phyloP scores from a whole-genome alignment of 2,888 invertebrate genomes.

The Alloplasta piceator region DNA sequence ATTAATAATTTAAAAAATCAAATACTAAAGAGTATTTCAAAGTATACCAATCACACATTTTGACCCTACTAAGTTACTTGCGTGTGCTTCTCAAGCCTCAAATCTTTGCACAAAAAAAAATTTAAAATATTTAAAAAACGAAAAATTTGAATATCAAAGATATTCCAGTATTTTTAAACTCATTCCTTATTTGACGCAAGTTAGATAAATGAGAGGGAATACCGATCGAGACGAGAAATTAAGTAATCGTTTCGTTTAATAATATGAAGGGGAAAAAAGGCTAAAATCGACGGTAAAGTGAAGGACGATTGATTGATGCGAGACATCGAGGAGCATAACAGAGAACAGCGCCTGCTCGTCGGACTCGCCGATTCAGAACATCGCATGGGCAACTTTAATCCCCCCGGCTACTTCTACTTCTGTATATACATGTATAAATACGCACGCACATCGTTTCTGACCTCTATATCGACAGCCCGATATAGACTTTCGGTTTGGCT shows the following conservation, averaged over 20 bases:
- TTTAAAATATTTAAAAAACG: not conserved
- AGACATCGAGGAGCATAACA: constrained; percentile 28
- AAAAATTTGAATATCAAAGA: not conserved
- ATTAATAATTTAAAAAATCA: too few relatives aligned
- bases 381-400: constrained; percentile 42
- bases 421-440: not conserved
- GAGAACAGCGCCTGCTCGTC: constrained; percentile 37
- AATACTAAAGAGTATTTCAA: too few relatives aligned
- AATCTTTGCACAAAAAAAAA: too few relatives aligned
- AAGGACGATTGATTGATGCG: constrained; percentile 55
- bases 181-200: too few relatives aligned
- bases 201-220: not conserved
- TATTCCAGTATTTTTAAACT: too few relatives aligned
- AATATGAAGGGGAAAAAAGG: constrained; percentile 30
- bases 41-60: too few relatives aligned
- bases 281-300: constrained; percentile 54
- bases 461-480: constrained; percentile 64
- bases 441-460: constrained; percentile 43
- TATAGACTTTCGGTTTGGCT: constrained; percentile 66
- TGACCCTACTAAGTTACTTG: too few relatives aligned
- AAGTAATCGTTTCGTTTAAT: constrained; percentile 39
- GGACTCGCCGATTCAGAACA: constrained; percentile 38
- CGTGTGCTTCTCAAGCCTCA: too few relatives aligned
- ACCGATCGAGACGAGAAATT: constrained; percentile 10
- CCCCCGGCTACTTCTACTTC: constrained; percentile 39